phyloP scores from a whole-genome alignment of 2,113 vertebrate genomes.

The Gadus chalcogrammus region DNA sequence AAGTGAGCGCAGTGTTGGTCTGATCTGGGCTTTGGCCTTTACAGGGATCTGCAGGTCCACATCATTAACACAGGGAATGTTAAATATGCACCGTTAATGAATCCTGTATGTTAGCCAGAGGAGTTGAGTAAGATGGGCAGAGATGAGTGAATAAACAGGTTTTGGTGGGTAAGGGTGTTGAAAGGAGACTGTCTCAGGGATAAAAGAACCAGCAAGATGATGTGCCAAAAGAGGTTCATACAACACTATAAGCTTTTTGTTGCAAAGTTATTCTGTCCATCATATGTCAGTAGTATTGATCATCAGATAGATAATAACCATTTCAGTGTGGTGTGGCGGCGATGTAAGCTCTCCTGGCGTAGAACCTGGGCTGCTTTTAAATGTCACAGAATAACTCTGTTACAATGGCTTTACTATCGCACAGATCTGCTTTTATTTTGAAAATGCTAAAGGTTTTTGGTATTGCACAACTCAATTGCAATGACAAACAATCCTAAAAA shows the following conservation, averaged over 20 bases:
- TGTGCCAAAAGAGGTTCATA: no score
- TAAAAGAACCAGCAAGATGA: not conserved
- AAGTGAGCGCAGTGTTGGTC: constrained; percentile 57
- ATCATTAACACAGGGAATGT: not conserved
- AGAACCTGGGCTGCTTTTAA: constrained; percentile 52
- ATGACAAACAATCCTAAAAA: no score
- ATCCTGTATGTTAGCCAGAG: constrained; percentile 3
- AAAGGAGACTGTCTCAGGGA: not conserved
- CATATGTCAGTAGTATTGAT: constrained; percentile 52
- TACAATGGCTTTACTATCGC: constrained; percentile 47
- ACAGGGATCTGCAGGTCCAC: constrained; percentile 42
- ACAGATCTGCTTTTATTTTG: constrained; percentile 26
- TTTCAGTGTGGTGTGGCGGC: constrained; percentile 46
- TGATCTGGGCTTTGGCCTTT: constrained; percentile 31
- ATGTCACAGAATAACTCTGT: constrained; percentile 57
- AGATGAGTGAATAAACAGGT: constrained; percentile 1
- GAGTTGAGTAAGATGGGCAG: constrained; percentile 25
- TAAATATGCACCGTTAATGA: constrained; percentile 12
- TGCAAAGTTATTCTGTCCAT: constrained; percentile 46
- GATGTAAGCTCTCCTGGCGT: constrained; percentile 51
- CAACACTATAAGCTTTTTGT: no score
- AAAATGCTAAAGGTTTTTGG: constrained; percentile 6
- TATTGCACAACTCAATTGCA: no score
- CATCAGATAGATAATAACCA: constrained; percentile 60
- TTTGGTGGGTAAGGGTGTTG: not conserved